Conservation (phyloP, 1,140 invertebrate genomes). For the Lepidurus apus region DNA sequence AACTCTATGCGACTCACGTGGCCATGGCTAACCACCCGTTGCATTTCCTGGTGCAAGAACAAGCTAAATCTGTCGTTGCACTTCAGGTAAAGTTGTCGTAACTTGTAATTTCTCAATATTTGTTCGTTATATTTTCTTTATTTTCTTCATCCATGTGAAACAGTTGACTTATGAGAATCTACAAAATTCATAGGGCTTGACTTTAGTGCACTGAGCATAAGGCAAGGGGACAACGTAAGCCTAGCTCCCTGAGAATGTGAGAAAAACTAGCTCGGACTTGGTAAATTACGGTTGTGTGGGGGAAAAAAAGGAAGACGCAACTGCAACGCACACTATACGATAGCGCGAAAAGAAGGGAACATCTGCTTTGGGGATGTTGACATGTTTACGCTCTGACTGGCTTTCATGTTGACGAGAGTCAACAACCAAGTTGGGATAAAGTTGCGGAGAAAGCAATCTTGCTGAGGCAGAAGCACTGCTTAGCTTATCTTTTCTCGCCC, state of each 20-base stretch:
- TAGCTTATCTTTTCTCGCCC: background rate
- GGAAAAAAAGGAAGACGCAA: background rate
- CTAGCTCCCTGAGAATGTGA: background rate
- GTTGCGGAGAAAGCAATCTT: background rate
- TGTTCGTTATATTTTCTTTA: background rate
- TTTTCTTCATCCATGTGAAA: background rate
- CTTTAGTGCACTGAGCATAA: background rate
- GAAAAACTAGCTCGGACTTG: too few species aligned
- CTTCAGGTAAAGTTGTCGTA: constrained; percentile 49
- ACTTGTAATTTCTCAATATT: background rate
- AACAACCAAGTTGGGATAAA: background rate
- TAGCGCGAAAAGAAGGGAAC: background rate
- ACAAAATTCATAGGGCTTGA: background rate
- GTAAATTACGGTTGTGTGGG: background rate
- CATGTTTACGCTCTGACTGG: background rate
- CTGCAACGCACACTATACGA: background rate
- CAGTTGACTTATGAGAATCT: background rate
- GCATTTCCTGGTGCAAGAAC: constrained; percentile 72
- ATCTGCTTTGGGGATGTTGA: background rate
- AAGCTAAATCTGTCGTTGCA: constrained; percentile 70
- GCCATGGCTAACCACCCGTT: constrained; percentile 49
- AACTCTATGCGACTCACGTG: background rate
- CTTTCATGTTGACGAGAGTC: background rate
- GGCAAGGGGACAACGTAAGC: background rate
- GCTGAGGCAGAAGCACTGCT: background rate